Conservation (phyloP, 2,888 invertebrate species). For the Brachylomia viminalis region DNA sequence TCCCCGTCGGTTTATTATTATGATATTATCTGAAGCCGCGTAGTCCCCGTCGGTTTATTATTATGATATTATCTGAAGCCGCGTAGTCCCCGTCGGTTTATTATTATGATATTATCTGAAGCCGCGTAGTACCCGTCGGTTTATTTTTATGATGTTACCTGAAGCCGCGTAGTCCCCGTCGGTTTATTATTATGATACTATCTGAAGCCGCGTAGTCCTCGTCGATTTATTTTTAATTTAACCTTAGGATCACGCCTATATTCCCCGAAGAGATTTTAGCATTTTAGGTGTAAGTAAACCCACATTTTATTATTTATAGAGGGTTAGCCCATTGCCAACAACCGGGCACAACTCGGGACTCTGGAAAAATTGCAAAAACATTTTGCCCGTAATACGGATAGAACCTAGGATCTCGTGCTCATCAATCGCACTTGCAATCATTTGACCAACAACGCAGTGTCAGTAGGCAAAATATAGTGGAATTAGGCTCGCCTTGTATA, state of each 20-base stretch:
- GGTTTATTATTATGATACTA: conserved; percentile 16
- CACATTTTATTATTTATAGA: background rate
- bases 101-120: conserved; percentile 10
- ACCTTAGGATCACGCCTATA: background rate
- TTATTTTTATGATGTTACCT: conserved; percentile 8
- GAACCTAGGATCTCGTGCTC: too few relatives aligned
- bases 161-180: background rate
- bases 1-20: conserved; percentile 12
- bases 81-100: background rate
- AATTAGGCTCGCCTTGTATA: too few relatives aligned
- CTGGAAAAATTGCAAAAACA: too few relatives aligned
- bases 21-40: background rate
- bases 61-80: background rate
- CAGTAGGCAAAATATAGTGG: too few relatives aligned
- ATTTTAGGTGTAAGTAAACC: background rate
- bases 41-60: background rate
- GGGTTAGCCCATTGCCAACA: background rate
- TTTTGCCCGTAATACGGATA: too few relatives aligned
- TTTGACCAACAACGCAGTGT: too few relatives aligned
- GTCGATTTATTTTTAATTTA: too few relatives aligned
- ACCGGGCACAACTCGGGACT: too few relatives aligned
- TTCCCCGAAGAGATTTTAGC: background rate
- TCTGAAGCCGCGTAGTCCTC: background rate
- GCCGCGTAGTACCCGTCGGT: background rate
- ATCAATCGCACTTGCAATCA: too few relatives aligned